Evolutionary conservation across 2,888 invertebrate species (phyloP), one percentile per base, ranked within the genome.

Genomic region (Siphlonurus alternatus): DNA sequence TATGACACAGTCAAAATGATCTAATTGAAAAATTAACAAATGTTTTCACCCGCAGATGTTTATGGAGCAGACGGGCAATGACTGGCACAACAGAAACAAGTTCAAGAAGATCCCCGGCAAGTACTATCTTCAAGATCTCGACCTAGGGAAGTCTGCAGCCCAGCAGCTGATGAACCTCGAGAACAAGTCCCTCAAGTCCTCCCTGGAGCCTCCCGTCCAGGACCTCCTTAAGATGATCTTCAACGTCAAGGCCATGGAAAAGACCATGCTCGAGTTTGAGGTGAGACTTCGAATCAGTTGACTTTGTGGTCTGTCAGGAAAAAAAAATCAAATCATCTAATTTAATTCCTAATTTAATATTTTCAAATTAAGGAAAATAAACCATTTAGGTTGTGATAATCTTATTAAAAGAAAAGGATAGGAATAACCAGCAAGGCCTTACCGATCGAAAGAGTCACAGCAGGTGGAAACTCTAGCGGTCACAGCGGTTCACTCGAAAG

Each of bases 221-320:
- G 83, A 88, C 66, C 78, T 99, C 2, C 81, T 99, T 22, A 81
- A 83, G 66, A 80, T 89, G 69, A 88, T 99, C 65, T 99, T 99
- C 76, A 93, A 99, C 74, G 83, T 96, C 0, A 83, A 90, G 66
- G 79, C 81, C 5, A 98, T 99, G 97, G 94, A 94, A 74, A 85
- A 85, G 73, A 88, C 92, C 0, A 85, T 99, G 84, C 75, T 90
- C 72, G 95, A 97, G 73, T 97, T 95, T 76, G 95, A 99, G 78
- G 87, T 87, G 70, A 68, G 70, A 67, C 19, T n/a, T n/a, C n/a
- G n/a, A 18, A n/a, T 63, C 3, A 54, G 22, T 2, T 56, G 2
- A 25, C 59, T 20, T 10, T 25, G 18, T 53, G 23, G 22, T 25
- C 2, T 60, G 2, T 25, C 22, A 25, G 15, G 18, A 25, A 1